phyloP scores from a whole-genome alignment of 2,888 invertebrate species.

The Drosophila eohydei region DNA sequence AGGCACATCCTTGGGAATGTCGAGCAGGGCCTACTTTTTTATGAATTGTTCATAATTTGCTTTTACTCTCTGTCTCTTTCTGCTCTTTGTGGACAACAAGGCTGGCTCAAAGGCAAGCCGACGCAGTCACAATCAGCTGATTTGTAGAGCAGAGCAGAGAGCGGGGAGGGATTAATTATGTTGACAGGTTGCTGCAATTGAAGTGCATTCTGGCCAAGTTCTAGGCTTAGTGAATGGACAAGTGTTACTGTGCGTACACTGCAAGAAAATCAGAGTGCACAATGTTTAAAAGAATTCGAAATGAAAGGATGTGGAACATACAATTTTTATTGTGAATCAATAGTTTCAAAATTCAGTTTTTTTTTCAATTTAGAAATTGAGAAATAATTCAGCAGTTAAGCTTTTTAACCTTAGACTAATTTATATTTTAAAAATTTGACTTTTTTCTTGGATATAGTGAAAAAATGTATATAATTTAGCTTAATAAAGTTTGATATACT shows the following conservation, averaged over 20 bases:
- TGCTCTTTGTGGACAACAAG: conserved; percentile 41
- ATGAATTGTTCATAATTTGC: conserved; percentile 74
- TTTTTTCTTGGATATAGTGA: too few species aligned
- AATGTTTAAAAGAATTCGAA: background rate
- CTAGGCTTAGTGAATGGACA: conserved; percentile 39
- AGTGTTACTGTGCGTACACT: conserved; percentile 2
- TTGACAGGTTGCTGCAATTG: conserved; percentile 71
- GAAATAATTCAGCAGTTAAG: too few species aligned
- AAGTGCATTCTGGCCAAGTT: conserved; percentile 36
- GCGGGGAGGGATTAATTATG: conserved; percentile 68
- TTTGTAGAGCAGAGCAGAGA: conserved; percentile 33
- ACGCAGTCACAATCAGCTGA: conserved; percentile 66
- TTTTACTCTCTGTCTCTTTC: conserved; percentile 4
- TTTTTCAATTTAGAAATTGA: too few species aligned
- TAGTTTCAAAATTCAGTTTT: too few species aligned
- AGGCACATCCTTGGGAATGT: conserved; percentile 69
- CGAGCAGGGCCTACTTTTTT: conserved; percentile 69
- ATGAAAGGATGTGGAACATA: too few species aligned
- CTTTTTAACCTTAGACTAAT: too few species aligned
- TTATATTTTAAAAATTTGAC: too few species aligned
- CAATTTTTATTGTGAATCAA: too few species aligned
- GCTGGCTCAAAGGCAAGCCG: conserved; percentile 57
- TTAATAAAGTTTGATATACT: too few species aligned
- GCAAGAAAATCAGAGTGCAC: background rate
- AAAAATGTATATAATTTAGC: too few species aligned